Conservation (phyloP, 2,113 vertebrate genomes). For the Plestiodon gilberti region DNA sequence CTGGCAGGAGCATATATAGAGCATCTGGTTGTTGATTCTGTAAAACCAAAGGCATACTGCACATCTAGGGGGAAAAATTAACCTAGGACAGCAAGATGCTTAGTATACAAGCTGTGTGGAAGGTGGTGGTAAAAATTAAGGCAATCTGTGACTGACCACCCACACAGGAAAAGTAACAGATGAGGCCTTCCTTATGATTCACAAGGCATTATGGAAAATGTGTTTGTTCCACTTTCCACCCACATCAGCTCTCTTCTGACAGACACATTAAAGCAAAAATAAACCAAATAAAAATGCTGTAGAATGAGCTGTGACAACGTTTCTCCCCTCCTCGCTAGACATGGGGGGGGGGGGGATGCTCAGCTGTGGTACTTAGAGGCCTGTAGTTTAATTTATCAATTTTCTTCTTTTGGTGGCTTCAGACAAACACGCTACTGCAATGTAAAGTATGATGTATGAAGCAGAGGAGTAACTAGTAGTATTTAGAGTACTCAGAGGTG, state of each 20-base stretch:
- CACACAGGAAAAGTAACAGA: slow-evolving; percentile 1
- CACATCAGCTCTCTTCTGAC: slow-evolving; percentile 28
- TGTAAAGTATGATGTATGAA: slow-evolving; percentile 34
- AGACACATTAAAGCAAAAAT: slow-evolving; percentile 13
- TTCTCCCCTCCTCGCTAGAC: slow-evolving; percentile 11
- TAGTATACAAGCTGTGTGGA: background rate
- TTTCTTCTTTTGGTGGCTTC: slow-evolving; percentile 2
- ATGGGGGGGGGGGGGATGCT: background rate
- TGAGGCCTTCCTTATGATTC: slow-evolving; percentile 24
- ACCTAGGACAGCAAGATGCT: slow-evolving; percentile 1
- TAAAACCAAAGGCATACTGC: background rate
- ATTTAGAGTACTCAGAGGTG: background rate
- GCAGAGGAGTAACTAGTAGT: slow-evolving; percentile 31
- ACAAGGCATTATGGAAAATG: slow-evolving; percentile 16
- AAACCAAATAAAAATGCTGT: slow-evolving; percentile 25
- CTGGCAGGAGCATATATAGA: background rate
- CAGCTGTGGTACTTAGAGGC: slow-evolving; percentile 27
- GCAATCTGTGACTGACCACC: background rate
- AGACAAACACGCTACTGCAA: slow-evolving; percentile 14
- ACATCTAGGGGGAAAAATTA: background rate
- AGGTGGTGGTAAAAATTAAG: slow-evolving; percentile 17
- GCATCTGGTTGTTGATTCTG: slow-evolving; percentile 22
- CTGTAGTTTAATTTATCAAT: slow-evolving; percentile 33
- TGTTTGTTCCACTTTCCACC: slow-evolving; percentile 8
- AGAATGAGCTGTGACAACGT: background rate